A percentile compares a stretch with the other conserved stretches of the same genome.
Conservation (phyloP, 2,888 invertebrate species). For the Synanthedon andrenaeformis region DNA sequence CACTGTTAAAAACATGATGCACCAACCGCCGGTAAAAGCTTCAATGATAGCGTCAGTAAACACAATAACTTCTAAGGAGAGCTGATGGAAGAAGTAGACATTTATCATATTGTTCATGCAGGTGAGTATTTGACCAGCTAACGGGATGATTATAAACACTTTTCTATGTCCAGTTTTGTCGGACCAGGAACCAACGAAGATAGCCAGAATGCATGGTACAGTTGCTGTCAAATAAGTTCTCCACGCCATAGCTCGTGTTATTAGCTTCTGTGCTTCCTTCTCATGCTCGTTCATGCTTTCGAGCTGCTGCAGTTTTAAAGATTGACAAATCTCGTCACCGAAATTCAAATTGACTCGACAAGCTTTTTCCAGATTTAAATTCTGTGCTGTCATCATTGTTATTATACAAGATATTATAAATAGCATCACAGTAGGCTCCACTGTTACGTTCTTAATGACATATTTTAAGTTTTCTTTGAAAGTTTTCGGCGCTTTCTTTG, state of each 20-base stretch:
- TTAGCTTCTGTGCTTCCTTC: conserved; percentile 73
- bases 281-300: conserved; percentile 62
- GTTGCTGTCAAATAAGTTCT: conserved; percentile 84
- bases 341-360: conserved; percentile 84
- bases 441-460: conserved; percentile 29
- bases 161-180: conserved; percentile 75
- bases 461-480: conserved; percentile 19
- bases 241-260: conserved; percentile 81
- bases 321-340: conserved; percentile 77
- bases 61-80: conserved; percentile 80
- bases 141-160: conserved; percentile 79
- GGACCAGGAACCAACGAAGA: conserved; percentile 83
- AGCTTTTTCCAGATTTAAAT: conserved; percentile 84
- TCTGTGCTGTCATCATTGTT: conserved; percentile 80
- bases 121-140: conserved; percentile 77
- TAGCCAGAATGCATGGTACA: conserved; percentile 79
- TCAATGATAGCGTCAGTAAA: conserved; percentile 81
- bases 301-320: conserved; percentile 75
- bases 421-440: conserved; percentile 41
- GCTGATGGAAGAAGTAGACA: conserved; percentile 78
- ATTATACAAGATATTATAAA: conserved; percentile 39
- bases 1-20: conserved; percentile 82
- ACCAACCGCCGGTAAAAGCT: conserved; percentile 83
- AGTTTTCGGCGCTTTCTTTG: conserved; percentile 10
- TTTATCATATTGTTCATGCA: conserved; percentile 80